Evolutionary conservation across 2,797 vertebrate species (phyloP), one percentile per base, ranked within the genome.

Genomic region (Acridotheres tristis): DNA sequence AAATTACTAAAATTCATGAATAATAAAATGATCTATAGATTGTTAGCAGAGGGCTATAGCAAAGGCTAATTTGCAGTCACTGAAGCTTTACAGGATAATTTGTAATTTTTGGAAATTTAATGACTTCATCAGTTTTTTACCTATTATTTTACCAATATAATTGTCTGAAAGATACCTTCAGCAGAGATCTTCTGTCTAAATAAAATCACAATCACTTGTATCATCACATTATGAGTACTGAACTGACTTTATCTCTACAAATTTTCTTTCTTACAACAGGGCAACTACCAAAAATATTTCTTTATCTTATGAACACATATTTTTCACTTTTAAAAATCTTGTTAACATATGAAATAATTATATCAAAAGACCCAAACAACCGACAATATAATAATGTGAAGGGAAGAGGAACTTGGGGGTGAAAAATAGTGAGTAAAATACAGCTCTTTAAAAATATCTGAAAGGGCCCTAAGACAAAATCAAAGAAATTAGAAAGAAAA

Each of bases 11-110:
- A 98, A 98, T 97, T 97, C 97, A 98, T 98, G 97, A 97, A 98
- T 98, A 98, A 98, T 97, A 97, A 98, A 98, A 98, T 98, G 98
- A 98, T 98, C 97, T 98, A 98, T 98, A 98, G 97, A 97, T 98
- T 98, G 97, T 97, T 98, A 98, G 95, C 96, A 98, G 95, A 98
- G 86, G 95, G 96, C 96, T 97, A 97, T 90, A 96, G 96, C 96
- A 97, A 96, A 97, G 97, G 98, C 97, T 98, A 98, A 98, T 98
- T 98, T 98, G 97, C 95, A 98, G 96, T 96, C 96, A 97, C 93
- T 97, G 97, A 97, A 97, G 97, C 97, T 97, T 98, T 96, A 95
- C 96, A 94, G 95, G 96, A 97, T 97, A 98, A 98, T 98, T 98
- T 98, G 96, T 97, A 98, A 98, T 97, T 98, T 98, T 97, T 97